These are phyloP conservation scores for Rhyacichthys aspro DNA, from an alignment of 2,797 vertebrate species.

Conservation along the genomic window DNA sequence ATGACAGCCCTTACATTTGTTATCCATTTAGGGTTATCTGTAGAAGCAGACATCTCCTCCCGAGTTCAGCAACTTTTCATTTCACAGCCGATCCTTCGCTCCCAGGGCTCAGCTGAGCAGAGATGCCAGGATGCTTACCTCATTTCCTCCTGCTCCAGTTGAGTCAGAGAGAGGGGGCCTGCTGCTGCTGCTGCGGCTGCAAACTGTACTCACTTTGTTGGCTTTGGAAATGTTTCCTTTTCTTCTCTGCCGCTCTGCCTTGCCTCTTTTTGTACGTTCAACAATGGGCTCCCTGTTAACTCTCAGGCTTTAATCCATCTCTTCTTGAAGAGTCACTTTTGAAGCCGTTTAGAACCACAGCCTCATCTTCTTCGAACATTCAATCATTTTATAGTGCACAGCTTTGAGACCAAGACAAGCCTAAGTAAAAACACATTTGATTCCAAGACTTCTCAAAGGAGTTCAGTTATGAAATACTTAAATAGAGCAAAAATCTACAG, in stretches of 20 bases:
- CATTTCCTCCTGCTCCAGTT: slow-evolving; percentile 63
- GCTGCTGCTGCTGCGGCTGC: slow-evolving; percentile 24
- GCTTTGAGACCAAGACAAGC: too few relatives aligned
- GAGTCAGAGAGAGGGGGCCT: slow-evolving; percentile 45
- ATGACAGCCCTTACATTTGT: neutral
- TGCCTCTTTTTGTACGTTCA: slow-evolving; percentile 55
- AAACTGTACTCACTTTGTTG: slow-evolving; percentile 70
- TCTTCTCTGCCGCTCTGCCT: slow-evolving; percentile 47
- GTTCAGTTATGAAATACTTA: too few relatives aligned
- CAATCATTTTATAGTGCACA: too few relatives aligned
- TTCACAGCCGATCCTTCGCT: slow-evolving; percentile 47
- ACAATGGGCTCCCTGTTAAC: slow-evolving; percentile 59
- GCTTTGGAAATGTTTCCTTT: slow-evolving; percentile 62
- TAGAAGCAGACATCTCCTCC: slow-evolving; percentile 12
- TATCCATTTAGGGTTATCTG: neutral
- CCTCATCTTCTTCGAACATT: neutral
- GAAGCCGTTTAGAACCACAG: neutral
- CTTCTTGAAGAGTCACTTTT: neutral
- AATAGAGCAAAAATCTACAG: too few relatives aligned
- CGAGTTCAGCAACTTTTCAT: slow-evolving; percentile 19
- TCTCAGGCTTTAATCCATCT: slow-evolving; percentile 10
- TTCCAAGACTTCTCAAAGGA: too few relatives aligned
- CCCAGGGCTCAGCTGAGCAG: slow-evolving; percentile 59
- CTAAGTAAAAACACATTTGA: too few relatives aligned
- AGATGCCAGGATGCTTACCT: slow-evolving; percentile 73